phyloP scores from a whole-genome alignment of 2,888 invertebrate species.

The Tuberolachnus salignus region DNA sequence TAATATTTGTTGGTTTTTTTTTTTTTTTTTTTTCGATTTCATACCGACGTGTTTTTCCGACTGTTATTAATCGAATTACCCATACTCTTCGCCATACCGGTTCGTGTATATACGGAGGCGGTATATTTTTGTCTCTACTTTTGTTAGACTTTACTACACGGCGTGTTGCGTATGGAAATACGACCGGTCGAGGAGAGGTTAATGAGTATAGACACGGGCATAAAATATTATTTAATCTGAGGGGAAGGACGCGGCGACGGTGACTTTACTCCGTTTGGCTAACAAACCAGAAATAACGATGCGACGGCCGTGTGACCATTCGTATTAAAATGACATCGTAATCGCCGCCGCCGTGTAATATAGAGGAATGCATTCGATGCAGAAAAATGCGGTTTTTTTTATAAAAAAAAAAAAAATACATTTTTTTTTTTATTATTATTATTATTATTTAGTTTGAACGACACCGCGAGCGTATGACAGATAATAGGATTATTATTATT shows the following conservation, averaged over 20 bases:
- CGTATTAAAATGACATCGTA: slow-evolving; percentile 44
- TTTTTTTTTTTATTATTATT: background rate
- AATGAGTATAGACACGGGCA: slow-evolving; percentile 19
- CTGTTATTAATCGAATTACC: slow-evolving; percentile 38
- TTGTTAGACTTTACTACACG: too few species aligned
- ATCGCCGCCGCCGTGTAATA: background rate
- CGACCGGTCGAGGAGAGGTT: background rate
- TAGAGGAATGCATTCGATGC: slow-evolving; percentile 7
- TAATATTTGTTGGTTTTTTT: too few species aligned
- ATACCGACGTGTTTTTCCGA: slow-evolving; percentile 1
- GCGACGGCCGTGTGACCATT: slow-evolving; percentile 34
- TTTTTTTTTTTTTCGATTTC: slow-evolving; percentile 17
- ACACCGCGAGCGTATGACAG: too few species aligned
- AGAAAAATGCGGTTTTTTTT: slow-evolving; percentile 21
- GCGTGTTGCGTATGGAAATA: slow-evolving; percentile 6
- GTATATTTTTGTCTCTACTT: background rate
- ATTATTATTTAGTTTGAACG: background rate
- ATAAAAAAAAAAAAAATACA: too few species aligned
- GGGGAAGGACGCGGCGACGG: background rate
- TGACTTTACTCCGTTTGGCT: slow-evolving; percentile 29
- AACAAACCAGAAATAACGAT: slow-evolving; percentile 44
- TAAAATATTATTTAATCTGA: slow-evolving; percentile 26
- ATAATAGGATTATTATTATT: too few species aligned
- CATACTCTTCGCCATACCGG: background rate
- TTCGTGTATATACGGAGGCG: background rate